These are phyloP conservation scores for Clitarchus hookeri DNA, from an alignment of 2,888 invertebrate species.

Conservation along the genomic window DNA sequence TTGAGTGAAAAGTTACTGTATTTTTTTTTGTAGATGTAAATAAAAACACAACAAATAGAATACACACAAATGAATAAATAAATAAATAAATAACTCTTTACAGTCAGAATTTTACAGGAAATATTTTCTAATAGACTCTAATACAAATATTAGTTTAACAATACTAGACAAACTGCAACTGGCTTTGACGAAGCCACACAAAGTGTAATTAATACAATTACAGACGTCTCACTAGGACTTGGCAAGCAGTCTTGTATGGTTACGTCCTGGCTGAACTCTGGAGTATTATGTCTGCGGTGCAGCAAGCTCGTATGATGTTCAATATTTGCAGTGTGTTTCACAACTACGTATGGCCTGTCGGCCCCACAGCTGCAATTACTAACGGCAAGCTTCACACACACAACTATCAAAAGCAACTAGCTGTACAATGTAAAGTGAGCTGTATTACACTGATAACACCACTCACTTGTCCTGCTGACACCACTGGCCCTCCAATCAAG, in stretches of 20 bases:
- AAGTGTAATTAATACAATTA: not conserved
- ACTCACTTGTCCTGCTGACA: no score
- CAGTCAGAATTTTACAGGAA: not conserved
- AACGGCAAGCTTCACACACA: not conserved
- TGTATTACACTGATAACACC: no score
- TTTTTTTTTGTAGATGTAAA: not conserved
- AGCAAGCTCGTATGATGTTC: not conserved
- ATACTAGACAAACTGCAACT: not conserved
- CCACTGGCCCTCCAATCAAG: not conserved
- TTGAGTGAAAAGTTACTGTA: constrained; percentile 14
- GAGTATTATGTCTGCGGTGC: not conserved
- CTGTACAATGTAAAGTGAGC: not conserved
- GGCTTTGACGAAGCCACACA: constrained; percentile 9
- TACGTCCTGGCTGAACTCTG: not conserved
- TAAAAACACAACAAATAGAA: constrained; percentile 5
- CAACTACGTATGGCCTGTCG: not conserved
- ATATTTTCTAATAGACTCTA: constrained; percentile 3
- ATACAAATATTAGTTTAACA: constrained; percentile 14
- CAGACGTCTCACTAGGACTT: not conserved
- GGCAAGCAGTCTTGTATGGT: constrained; percentile 9
- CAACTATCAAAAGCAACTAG: not conserved
- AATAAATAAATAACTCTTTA: constrained; percentile 14
- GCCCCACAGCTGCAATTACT: not conserved
- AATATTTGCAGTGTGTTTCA: not conserved
- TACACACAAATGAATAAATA: constrained; percentile 3